phyloP scores from a whole-genome alignment of 1,140 invertebrate species.

The Cydia fagiglandana region DNA sequence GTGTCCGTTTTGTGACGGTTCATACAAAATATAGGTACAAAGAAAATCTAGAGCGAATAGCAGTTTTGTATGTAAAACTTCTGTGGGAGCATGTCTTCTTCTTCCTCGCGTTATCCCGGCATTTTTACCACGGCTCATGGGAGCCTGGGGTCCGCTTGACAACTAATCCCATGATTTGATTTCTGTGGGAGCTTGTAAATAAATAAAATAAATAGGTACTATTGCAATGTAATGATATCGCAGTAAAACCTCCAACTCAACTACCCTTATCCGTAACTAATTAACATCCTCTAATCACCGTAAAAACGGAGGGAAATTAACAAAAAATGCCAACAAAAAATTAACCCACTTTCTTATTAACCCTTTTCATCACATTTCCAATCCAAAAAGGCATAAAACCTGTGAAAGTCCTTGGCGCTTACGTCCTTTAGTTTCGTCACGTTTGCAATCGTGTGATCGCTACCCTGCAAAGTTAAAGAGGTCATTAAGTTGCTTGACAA shows the following conservation, averaged over 20 bases:
- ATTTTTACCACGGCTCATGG: no score
- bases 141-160: no score
- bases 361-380: neutral
- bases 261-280: constrained; percentile 25
- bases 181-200: no score
- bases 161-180: no score
- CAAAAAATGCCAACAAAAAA: constrained; percentile 26
- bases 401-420: neutral
- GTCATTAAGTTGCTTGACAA: constrained; percentile 26
- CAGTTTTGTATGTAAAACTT: no score
- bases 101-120: no score
- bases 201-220: no score
- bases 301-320: constrained; percentile 28
- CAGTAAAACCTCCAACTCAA: neutral
- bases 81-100: no score
- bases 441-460: constrained; percentile 13
- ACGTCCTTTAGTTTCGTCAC: neutral
- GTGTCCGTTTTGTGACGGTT: no score
- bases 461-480: constrained; percentile 19
- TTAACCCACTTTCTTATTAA: constrained; percentile 25
- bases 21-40: no score
- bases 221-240: neutral
- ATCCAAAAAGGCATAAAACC: neutral
- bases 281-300: constrained; percentile 28
- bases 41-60: no score